Evolutionary conservation across 1,140 invertebrate species (phyloP).

Genomic region (Temnothorax longispinosus): DNA sequence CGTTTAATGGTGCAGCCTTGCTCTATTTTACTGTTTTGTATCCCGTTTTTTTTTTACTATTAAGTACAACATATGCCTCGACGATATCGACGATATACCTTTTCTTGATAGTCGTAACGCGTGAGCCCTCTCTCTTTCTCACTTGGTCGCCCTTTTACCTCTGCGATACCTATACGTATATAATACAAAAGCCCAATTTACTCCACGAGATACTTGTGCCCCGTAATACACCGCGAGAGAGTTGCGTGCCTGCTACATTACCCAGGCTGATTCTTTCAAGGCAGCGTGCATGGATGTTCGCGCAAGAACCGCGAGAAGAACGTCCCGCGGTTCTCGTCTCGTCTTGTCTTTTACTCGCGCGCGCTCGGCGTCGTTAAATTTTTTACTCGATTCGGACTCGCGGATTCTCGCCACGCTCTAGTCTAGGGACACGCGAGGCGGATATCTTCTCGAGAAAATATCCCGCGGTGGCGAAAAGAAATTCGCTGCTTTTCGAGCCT

Average conservation of each 20-base stretch:
- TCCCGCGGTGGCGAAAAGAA: background rate
- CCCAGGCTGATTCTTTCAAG: background rate
- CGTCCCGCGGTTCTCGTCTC: constrained; percentile 7
- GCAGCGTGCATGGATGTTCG: background rate
- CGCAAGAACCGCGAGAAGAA: constrained; percentile 18
- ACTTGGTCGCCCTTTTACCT: background rate
- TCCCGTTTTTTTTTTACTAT: background rate
- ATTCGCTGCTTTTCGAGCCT: background rate
- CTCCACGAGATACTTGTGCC: background rate
- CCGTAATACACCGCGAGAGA: constrained; percentile 9
- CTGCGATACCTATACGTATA: background rate
- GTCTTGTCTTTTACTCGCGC: background rate
- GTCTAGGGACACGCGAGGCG: background rate
- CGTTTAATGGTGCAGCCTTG: background rate
- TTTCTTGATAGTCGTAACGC: background rate
- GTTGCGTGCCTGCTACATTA: constrained; percentile 20
- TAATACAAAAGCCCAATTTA: background rate
- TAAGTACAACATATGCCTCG: background rate
- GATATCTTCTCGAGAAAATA: background rate
- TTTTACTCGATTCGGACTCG: constrained; percentile 15
- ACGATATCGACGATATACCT: background rate
- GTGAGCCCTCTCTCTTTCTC: background rate
- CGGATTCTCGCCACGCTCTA: background rate
- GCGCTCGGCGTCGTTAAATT: constrained; percentile 38
- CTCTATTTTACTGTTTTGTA: background rate